These are phyloP conservation scores for Antrozous pallidus DNA, from an alignment of 2,797 vertebrate species.

Conservation along the genomic window DNA sequence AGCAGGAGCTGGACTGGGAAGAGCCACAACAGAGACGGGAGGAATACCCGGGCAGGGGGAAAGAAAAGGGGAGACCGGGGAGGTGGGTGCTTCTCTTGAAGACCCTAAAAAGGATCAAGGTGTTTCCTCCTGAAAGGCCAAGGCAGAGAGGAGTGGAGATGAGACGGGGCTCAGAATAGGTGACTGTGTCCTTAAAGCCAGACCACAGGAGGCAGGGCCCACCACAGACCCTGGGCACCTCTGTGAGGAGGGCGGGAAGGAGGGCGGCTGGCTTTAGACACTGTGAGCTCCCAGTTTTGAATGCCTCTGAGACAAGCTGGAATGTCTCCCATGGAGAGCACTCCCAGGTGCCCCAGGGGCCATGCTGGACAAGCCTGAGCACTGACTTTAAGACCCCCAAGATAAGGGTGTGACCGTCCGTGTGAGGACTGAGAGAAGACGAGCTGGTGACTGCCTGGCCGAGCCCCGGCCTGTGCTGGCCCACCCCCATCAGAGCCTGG, in stretches of 20 bases:
- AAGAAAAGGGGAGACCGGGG: background rate
- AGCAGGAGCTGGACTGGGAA: background rate
- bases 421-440: background rate
- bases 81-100: background rate
- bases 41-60: too few species aligned
- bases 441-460: background rate
- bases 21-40: background rate
- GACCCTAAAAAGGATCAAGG: background rate
- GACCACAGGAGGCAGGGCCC: background rate
- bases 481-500: background rate
- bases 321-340: background rate
- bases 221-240: background rate
- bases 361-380: background rate
- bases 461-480: rapidly evolving
- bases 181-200: background rate
- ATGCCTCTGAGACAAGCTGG: background rate
- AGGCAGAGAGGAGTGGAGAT: background rate
- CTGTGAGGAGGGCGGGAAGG: background rate
- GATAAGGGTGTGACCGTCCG: background rate
- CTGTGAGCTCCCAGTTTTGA: background rate
- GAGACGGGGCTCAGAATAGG: background rate
- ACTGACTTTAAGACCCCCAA: background rate
- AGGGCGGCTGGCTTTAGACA: background rate
- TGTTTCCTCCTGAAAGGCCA: background rate
- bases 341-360: background rate